Conservation (phyloP, 2,113 vertebrate species). For the Balaeniceps rex region DNA sequence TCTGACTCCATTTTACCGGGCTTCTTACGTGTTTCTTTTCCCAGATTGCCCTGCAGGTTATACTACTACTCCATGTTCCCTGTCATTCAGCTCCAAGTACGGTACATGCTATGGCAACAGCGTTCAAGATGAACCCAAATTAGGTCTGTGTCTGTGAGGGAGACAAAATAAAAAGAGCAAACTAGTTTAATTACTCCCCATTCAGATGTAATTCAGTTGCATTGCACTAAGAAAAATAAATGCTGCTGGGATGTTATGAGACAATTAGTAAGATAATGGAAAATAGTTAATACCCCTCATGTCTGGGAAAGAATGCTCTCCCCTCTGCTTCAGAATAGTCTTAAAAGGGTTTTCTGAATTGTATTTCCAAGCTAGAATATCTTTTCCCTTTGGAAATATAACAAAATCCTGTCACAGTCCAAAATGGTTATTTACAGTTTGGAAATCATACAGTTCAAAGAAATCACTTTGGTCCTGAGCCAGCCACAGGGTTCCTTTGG, state of each 20-base stretch:
- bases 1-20: neutral
- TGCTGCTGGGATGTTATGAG: constrained; percentile 21
- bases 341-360: neutral
- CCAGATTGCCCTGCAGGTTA: neutral
- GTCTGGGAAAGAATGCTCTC: neutral
- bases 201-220: constrained; percentile 42
- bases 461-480: neutral
- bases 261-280: constrained; percentile 49
- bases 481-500: neutral
- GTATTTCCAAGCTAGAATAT: neutral
- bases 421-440: neutral
- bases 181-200: constrained; percentile 46
- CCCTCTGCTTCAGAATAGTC: neutral
- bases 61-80: neutral
- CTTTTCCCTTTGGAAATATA: neutral
- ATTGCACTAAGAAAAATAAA: constrained; percentile 38
- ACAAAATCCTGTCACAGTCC: neutral
- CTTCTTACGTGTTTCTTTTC: neutral
- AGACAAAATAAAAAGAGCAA: constrained; percentile 19
- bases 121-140: neutral
- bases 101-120: neutral
- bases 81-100: neutral
- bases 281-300: constrained; percentile 27
- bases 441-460: neutral
- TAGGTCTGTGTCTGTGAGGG: neutral